Percentiles rank a stretch among this genome's conserved stretches.
Evolutionary conservation across 2,113 vertebrate genomes (phyloP).

Genomic region (Chaetops frenatus): DNA sequence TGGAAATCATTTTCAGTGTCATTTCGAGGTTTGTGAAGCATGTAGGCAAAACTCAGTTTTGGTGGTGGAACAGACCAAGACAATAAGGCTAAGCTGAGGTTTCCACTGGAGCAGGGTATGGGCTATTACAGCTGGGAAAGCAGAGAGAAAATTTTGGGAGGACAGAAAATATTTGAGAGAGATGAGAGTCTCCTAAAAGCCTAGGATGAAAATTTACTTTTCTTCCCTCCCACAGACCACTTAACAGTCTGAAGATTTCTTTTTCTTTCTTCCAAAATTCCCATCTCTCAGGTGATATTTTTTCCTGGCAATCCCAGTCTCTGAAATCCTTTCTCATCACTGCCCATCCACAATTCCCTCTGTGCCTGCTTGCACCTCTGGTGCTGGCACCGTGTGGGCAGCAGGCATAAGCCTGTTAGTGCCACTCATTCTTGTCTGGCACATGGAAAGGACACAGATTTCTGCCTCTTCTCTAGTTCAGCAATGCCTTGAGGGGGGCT

Average conservation of each 20-base stretch:
- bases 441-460: background rate
- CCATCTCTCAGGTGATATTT: background rate
- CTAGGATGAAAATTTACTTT: background rate
- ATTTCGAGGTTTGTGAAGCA: background rate
- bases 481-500: background rate
- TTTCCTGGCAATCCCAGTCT: background rate
- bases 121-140: background rate
- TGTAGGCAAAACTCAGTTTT: background rate
- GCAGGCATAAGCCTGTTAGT: background rate
- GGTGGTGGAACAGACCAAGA: background rate
- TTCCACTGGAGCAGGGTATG: fast-evolving
- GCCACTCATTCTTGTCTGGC: background rate
- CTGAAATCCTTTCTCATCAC: background rate
- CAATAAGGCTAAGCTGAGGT: background rate
- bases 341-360: fast-evolving
- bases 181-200: background rate
- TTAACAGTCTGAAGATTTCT: background rate
- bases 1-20: background rate
- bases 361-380: fast-evolving
- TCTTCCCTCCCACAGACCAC: background rate
- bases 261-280: background rate
- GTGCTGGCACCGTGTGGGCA: background rate
- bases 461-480: background rate
- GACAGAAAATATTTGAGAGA: background rate
- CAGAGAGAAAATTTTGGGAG: background rate